Evolutionary conservation across 2,797 vertebrate species (phyloP).

Genomic region (Pantherophis alleghaniensis): DNA sequence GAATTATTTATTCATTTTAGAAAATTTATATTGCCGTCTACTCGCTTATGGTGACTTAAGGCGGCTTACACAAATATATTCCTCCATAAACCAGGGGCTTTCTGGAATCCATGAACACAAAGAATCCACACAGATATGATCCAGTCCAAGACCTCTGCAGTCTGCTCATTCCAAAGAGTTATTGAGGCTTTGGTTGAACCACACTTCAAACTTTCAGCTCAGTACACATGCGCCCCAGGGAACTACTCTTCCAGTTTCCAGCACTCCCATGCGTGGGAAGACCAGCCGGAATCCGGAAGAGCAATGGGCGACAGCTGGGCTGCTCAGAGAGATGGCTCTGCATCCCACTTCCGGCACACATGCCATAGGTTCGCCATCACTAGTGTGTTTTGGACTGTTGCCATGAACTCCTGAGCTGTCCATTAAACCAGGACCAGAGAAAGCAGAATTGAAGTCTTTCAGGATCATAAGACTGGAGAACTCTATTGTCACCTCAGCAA

Average conservation of each 20-base stretch:
- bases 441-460: not conserved
- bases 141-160: not conserved
- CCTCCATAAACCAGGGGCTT: not conserved
- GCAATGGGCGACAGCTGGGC: too few relatives aligned
- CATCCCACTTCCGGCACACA: too few relatives aligned
- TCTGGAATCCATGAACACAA: not conserved
- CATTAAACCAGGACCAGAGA: not conserved
- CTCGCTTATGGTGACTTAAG: too few relatives aligned
- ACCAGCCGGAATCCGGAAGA: too few relatives aligned
- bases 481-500: not conserved
- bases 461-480: not conserved
- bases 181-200: not conserved
- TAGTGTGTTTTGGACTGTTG: not conserved
- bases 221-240: too few relatives aligned
- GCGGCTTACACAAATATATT: too few relatives aligned
- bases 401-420: not conserved
- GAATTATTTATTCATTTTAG: not conserved
- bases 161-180: not conserved
- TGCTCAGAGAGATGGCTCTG: too few relatives aligned
- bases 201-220: not conserved
- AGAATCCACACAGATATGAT: not conserved
- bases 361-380: too few relatives aligned
- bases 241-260: too few relatives aligned
- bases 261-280: too few relatives aligned
- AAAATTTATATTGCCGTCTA: too few relatives aligned